These are phyloP conservation scores for Ennomos fuscantarius DNA, from an alignment of 2,888 invertebrate species.

Conservation along the genomic window DNA sequence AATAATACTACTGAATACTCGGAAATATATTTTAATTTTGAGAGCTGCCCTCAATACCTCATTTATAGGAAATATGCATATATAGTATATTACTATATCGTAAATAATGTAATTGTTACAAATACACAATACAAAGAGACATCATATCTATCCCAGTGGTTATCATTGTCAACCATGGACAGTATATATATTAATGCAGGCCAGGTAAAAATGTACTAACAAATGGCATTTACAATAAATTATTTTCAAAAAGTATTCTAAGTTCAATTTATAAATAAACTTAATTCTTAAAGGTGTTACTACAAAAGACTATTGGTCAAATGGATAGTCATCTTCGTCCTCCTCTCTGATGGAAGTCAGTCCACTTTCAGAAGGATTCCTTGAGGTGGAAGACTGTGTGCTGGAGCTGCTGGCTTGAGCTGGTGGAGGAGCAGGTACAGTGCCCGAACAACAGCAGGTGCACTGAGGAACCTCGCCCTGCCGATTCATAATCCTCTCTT, in stretches of 20 bases:
- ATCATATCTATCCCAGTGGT: no score
- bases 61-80: no score
- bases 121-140: no score
- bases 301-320: slow-evolving; percentile 37
- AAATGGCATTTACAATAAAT: no score
- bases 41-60: no score
- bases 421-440: not conserved
- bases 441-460: slow-evolving; percentile 17
- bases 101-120: no score
- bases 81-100: no score
- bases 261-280: slow-evolving; percentile 13
- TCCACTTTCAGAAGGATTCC: slow-evolving; percentile 29
- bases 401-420: not conserved
- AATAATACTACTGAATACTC: no score
- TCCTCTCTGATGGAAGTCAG: slow-evolving; percentile 65
- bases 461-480: slow-evolving; percentile 46
- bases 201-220: no score
- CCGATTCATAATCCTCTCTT: slow-evolving; percentile 57
- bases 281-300: not conserved
- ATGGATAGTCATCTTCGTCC: slow-evolving; percentile 61
- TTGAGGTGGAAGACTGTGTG: not conserved
- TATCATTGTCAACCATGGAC: no score
- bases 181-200: no score
- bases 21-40: no score
- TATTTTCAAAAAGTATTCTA: not conserved